Conservation (phyloP, 1,140 invertebrate genomes). For the Drepana arcuata region DNA sequence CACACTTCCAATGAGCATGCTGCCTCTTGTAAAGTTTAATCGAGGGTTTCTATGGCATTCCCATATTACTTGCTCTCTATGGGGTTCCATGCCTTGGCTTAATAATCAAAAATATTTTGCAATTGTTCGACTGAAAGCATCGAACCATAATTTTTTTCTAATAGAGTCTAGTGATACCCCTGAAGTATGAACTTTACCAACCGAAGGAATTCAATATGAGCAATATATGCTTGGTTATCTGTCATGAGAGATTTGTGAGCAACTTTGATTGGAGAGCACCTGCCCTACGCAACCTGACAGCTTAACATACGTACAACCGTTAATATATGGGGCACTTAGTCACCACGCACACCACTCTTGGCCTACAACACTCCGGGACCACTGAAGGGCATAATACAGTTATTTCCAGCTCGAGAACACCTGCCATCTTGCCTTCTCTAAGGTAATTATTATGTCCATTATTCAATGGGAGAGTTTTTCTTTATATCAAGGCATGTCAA, state of each 20-base stretch:
- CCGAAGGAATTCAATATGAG: too few species aligned
- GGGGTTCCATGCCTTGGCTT: too few species aligned
- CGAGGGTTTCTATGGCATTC: too few species aligned
- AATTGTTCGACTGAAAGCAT: too few species aligned
- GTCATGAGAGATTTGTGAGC: constrained; percentile 65
- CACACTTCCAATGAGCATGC: constrained; percentile 64
- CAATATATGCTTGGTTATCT: constrained; percentile 62
- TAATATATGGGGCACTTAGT: constrained; percentile 13
- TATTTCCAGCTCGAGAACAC: constrained; percentile 43
- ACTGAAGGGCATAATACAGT: constrained; percentile 68
- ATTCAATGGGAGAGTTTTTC: too few species aligned
- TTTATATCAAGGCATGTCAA: too few species aligned
- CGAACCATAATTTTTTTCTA: too few species aligned
- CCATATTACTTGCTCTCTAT: too few species aligned
- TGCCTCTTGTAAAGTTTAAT: too few species aligned
- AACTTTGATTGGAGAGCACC: constrained; percentile 37
- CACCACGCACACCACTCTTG: constrained; percentile 62
- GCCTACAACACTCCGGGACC: constrained; percentile 61
- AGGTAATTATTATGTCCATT: constrained; percentile 42
- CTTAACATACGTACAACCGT: constrained; percentile 5
- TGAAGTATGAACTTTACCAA: too few species aligned
- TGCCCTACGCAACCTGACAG: constrained; percentile 65
- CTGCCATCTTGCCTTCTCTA: constrained; percentile 8
- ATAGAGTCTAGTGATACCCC: too few species aligned
- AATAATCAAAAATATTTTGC: too few species aligned